Conservation (phyloP, 2,888 invertebrate genomes). For the Sphaeridia pumilis region DNA sequence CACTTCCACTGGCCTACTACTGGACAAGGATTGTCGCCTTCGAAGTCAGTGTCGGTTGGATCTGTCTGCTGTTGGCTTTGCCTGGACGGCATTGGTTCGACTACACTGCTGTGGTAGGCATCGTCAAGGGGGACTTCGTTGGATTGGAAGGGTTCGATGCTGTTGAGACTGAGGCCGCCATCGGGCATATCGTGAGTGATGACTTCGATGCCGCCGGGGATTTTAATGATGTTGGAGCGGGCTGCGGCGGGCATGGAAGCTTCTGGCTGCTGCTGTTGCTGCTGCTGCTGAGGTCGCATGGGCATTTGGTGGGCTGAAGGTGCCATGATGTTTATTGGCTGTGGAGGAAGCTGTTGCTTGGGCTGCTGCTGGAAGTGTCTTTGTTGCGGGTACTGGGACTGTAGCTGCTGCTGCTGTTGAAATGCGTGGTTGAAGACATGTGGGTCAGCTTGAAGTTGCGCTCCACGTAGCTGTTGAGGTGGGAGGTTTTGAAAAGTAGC, state of each 20-base stretch:
- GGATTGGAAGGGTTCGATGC: no score
- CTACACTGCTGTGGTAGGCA: no score
- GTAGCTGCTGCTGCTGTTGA: background rate
- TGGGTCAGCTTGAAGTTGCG: no score
- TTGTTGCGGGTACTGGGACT: background rate
- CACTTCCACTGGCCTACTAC: slow-evolving; percentile 31
- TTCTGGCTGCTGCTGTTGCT: slow-evolving; percentile 1
- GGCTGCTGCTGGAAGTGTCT: background rate
- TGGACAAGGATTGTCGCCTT: slow-evolving; percentile 25
- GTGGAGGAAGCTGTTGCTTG: background rate
- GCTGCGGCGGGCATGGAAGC: no score
- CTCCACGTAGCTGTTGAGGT: no score
- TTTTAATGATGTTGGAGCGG: slow-evolving; percentile 1
- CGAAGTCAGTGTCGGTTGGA: background rate
- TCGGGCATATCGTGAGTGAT: background rate
- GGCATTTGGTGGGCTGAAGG: background rate
- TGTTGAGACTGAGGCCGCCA: background rate
- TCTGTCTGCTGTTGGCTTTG: no score
- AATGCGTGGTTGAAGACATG: no score
- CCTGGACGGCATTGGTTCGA: no score
- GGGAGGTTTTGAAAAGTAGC: no score
- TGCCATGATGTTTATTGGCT: background rate
- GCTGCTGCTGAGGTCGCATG: background rate
- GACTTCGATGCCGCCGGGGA: background rate
- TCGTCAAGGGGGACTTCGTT: no score